Evolutionary conservation across 2,797 vertebrate species (phyloP), one percentile per base, ranked within the genome.

Genomic region (Chaetophractus vellerosus): DNA sequence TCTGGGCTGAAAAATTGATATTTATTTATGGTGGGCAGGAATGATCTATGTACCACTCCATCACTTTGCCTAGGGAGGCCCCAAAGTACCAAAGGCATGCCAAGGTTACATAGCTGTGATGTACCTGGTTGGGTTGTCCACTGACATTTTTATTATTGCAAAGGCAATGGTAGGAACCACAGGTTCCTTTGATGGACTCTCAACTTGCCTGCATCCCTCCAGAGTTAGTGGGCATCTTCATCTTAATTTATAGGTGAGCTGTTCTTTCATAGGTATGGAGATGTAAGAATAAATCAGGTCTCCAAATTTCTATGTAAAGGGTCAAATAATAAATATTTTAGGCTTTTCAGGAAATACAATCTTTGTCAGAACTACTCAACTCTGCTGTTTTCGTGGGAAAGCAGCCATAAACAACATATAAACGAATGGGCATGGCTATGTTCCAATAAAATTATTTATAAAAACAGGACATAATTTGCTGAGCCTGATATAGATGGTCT

Each of bases 1-100:
- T 91, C 38, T 69, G 33, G 72, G 6, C 36, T 89, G 71, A 89
- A 84, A 87, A 93, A 66, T 64, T 28, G 61, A 48, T 91, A 59
- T 33, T 45, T 80, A 31, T 87, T 92, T 74, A 63, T 78, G 41
- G 59, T 23, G 96, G 31, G 10, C 19, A 71, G 71, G 14, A 85
- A 38, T 48, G 26, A 61, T n/a, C 48, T 71, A 6, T 48, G 3
- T 61, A 41, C 14, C 3, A 36, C 16, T 91, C 10, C 9, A 18
- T 48, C 2, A 71, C 61, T 88, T 90, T 76, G 66, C 36, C 72
- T 79, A 38, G 66, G 28, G 72, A 97, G 63, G 15, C 3, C 11
- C 31, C 45, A 41, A 4, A 28, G 21, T 64, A 79, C n/a, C 33
- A 19, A 63, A 76, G 57, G 21, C 1, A 38, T 81, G 10, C 84